Conservation (phyloP, 2,797 vertebrate species). For the Serranus cabrilla region DNA sequence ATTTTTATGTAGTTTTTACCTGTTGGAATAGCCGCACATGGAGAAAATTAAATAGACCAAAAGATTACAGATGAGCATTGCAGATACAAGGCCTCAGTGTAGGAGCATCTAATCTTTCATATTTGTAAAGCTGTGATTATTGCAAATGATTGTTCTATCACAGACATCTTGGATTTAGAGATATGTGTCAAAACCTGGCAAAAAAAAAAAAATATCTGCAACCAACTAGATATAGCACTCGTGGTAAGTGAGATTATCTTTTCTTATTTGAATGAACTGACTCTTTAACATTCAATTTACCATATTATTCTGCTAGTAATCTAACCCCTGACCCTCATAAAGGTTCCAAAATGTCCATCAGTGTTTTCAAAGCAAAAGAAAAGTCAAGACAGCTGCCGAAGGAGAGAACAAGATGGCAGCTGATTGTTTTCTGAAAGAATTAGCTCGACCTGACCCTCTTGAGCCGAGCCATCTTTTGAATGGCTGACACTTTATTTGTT, state of each 20-base stretch:
- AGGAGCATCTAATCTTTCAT: not conserved
- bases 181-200: not conserved
- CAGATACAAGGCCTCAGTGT: too few relatives aligned
- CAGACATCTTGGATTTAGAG: not conserved
- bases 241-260: not conserved
- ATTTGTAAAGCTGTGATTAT: not conserved
- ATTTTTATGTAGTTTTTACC: too few relatives aligned
- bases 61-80: too few relatives aligned
- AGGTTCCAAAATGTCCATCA: constrained; percentile 61
- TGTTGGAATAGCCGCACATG: too few relatives aligned
- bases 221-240: not conserved
- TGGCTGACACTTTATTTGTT: constrained; percentile 83
- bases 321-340: constrained; percentile 52
- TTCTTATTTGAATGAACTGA: not conserved
- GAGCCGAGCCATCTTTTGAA: constrained; percentile 79
- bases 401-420: constrained; percentile 74
- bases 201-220: not conserved
- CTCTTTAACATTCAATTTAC: constrained; percentile 24
- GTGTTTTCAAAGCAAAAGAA: constrained; percentile 50
- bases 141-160: not conserved
- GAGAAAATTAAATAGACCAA: too few relatives aligned
- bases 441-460: constrained; percentile 77
- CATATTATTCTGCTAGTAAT: constrained; percentile 44
- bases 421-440: constrained; percentile 82
- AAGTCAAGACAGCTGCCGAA: constrained; percentile 63